Evolutionary conservation across 1,140 invertebrate genomes (phyloP).

Genomic region (Steinernema khuongi): DNA sequence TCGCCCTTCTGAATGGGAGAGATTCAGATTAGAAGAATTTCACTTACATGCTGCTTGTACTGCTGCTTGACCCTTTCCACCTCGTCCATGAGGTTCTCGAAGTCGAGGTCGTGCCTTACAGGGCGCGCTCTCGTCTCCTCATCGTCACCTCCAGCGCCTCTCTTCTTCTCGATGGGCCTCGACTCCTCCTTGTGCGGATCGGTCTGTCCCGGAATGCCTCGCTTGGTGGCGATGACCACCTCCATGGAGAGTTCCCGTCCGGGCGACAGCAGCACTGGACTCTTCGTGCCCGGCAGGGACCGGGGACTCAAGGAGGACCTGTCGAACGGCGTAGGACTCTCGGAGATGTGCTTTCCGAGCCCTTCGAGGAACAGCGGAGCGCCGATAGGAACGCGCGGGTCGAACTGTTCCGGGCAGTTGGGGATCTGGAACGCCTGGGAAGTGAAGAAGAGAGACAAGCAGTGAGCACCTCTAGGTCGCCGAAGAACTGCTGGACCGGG

Average conservation of each 20-base stretch:
- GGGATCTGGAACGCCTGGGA: constrained; percentile 30
- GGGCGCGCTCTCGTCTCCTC: constrained; percentile 29
- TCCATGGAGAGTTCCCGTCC: constrained; percentile 51
- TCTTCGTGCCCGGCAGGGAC: constrained; percentile 45
- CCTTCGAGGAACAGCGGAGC: constrained; percentile 52
- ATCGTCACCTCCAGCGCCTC: constrained; percentile 32
- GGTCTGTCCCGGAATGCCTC: constrained; percentile 38
- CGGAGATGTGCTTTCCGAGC: constrained; percentile 27
- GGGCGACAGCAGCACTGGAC: constrained; percentile 42
- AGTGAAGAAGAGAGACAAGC: no score
- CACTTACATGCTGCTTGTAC: constrained; percentile 18
- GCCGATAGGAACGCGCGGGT: constrained; percentile 46
- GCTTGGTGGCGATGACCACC: constrained; percentile 49
- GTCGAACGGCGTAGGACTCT: constrained; percentile 21
- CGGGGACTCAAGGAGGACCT: constrained; percentile 22
- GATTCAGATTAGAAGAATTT: background rate
- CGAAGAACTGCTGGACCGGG: constrained; percentile 44
- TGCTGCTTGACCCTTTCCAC: constrained; percentile 48
- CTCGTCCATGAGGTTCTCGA: constrained; percentile 52
- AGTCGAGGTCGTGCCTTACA: constrained; percentile 44
- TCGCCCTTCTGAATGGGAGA: constrained; percentile 30
- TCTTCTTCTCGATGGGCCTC: constrained; percentile 26
- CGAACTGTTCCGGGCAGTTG: constrained; percentile 42
- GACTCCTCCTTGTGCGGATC: constrained; percentile 35
- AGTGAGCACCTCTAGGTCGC: constrained; percentile 28